phyloP scores from a whole-genome alignment of 2,888 invertebrate genomes.

The Dioctria linearis region DNA sequence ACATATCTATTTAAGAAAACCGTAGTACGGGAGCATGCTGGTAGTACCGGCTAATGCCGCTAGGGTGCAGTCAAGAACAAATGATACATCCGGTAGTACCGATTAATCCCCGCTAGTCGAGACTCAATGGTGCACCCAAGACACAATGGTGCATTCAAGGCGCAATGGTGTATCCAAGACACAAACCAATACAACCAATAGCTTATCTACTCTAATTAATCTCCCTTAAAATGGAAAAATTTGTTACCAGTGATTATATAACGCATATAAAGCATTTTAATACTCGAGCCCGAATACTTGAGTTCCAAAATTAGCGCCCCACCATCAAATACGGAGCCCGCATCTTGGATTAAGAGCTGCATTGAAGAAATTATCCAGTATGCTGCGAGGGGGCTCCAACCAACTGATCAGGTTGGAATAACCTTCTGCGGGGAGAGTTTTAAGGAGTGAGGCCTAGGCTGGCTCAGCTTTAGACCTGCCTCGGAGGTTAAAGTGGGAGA shows the following conservation, averaged over 20 bases:
- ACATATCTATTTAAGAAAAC: no score
- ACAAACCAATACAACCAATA: no score
- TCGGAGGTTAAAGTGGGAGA: slow-evolving; percentile 29
- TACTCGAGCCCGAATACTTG: slow-evolving; percentile 1
- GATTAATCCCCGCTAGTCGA: no score
- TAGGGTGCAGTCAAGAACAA: no score
- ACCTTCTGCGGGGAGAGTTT: slow-evolving; percentile 35
- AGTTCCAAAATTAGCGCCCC: slow-evolving; percentile 55
- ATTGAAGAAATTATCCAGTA: slow-evolving; percentile 53
- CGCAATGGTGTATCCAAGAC: no score
- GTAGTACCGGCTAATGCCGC: no score
- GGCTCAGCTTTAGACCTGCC: slow-evolving; percentile 34
- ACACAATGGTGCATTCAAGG: no score
- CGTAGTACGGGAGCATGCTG: no score
- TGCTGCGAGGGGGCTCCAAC: slow-evolving; percentile 25
- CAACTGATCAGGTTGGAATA: slow-evolving; percentile 22
- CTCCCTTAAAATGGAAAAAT: no score
- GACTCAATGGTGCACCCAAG: no score
- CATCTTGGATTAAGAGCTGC: slow-evolving; percentile 42
- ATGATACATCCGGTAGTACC: no score
- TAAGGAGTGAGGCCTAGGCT: slow-evolving; percentile 20
- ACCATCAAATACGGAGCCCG: slow-evolving; percentile 40
- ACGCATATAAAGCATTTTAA: slow-evolving; percentile 22
- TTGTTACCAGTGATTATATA: not conserved
- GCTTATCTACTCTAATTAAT: no score